phyloP scores from a whole-genome alignment of 2,888 invertebrate genomes.

The Glyphotaelius pellucidus region DNA sequence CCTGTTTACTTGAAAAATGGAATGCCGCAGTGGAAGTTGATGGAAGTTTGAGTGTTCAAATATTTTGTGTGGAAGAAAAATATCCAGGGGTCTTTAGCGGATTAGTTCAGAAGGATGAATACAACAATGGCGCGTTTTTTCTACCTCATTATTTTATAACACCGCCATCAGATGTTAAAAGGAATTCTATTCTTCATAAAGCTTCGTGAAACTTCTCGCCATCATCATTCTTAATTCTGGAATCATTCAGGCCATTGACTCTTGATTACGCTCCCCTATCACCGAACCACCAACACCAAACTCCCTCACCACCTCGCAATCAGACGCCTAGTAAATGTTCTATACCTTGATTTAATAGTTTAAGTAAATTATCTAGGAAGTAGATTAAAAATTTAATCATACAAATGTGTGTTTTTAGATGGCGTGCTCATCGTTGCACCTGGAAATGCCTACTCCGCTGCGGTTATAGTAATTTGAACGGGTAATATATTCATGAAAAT shows the following conservation, averaged over 20 bases:
- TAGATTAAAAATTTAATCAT: neutral
- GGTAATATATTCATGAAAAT: constrained; percentile 64
- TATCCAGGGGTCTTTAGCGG: constrained; percentile 33
- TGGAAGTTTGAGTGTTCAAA: constrained; percentile 41
- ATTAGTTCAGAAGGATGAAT: constrained; percentile 14
- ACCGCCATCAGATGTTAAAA: neutral
- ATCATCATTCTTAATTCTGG: neutral
- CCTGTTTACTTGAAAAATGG: constrained; percentile 38
- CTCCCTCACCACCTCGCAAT: neutral
- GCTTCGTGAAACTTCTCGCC: neutral
- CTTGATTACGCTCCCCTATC: neutral
- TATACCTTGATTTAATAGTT: neutral
- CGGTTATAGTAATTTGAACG: constrained; percentile 52
- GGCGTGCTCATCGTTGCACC: constrained; percentile 15
- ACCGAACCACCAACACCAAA: neutral
- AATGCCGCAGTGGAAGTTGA: constrained; percentile 37
- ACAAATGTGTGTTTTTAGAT: neutral
- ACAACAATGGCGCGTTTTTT: neutral
- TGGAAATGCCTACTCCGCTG: neutral
- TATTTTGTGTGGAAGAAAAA: constrained; percentile 41
- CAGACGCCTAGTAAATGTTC: neutral
- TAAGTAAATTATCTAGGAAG: neutral
- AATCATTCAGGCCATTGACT: neutral
- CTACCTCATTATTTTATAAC: constrained; percentile 13
- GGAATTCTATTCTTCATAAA: neutral